Base-by-base conservation (phyloP, 2,888 invertebrate species). In the Oligia latruncula region DNA sequence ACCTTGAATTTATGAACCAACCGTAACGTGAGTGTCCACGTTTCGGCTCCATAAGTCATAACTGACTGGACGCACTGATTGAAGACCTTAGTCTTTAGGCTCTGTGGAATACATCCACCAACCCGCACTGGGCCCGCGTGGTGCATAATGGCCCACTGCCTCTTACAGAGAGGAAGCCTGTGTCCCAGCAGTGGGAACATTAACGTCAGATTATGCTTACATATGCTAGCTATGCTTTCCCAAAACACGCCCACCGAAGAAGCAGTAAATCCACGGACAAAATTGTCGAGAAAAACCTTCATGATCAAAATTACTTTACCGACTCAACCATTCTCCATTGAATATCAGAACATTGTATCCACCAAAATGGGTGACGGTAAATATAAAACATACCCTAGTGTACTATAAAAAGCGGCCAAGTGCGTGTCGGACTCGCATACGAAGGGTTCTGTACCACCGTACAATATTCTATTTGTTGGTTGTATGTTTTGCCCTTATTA, bases 361-460 rank as follows among this genome's bases (percentile, higher is more conserved):
- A 77, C 68, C 70, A 29, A 79, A 87, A 85, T 74, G 68, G 64
- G 60, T 75, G 64, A 68, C 71, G n/a, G 62, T 87, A 85, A 79
- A 83, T 81, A 81, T 85, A 66, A 85, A 85, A 81, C 52, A 77
- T 77, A 75, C 78, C 71, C 77, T 0, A 66, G 65, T 35, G 83
- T 58, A 64, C 35, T 62, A 78, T 80, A 83, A 55, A 40, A 55
- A 35, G 0, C 15, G 23, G 52, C 52, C 35, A 71, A 35, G 29
- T 52, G 13, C 8, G 20, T 8, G 40, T 58, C 0, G 9, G 55
- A n/a, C 23, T 40, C 17, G 3, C n/a, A 40, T 0, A 17, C 2
- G 2, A 40, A n/a, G 9, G 4, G 40, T 35, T 35, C 29, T 13
- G 49, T 23, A 70, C 20, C 3, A 29, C 3, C 11, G 11, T 29